Conservation (phyloP, 2,797 vertebrate genomes). For the Tapera naevia region DNA sequence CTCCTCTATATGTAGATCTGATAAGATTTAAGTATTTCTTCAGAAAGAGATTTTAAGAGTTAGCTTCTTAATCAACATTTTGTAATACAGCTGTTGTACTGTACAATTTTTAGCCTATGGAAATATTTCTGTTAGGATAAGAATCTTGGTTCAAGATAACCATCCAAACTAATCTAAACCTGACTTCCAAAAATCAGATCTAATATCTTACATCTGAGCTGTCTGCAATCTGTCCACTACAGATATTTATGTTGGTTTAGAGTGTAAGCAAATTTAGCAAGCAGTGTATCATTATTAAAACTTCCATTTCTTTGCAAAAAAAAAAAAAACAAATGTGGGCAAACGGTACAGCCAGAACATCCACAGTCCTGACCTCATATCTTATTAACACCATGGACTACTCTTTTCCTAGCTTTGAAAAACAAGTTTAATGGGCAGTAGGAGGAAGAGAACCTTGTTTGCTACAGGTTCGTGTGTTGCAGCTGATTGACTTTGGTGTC, state of each 20-base stretch:
- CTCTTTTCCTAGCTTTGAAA: background rate
- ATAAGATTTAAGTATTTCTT: background rate
- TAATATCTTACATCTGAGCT: background rate
- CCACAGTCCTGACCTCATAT: background rate
- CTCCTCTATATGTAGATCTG: background rate
- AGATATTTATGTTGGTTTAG: background rate
- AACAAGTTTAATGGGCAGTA: background rate
- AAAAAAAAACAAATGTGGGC: background rate
- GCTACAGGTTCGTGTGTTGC: background rate
- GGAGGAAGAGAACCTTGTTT: background rate
- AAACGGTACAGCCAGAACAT: background rate
- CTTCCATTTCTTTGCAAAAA: background rate
- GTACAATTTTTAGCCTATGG: background rate
- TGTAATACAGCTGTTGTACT: background rate
- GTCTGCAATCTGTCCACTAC: background rate
- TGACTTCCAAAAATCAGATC: background rate
- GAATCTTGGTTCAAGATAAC: background rate
- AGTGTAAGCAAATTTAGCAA: background rate
- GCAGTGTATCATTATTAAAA: background rate
- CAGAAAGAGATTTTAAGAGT: background rate
- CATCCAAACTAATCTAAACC: background rate
- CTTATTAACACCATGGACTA: background rate
- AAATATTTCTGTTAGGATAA: background rate
- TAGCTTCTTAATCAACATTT: background rate
- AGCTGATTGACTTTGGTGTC: background rate